Evolutionary conservation across 1,140 invertebrate species (phyloP).

Genomic region (Euwallacea similis): DNA sequence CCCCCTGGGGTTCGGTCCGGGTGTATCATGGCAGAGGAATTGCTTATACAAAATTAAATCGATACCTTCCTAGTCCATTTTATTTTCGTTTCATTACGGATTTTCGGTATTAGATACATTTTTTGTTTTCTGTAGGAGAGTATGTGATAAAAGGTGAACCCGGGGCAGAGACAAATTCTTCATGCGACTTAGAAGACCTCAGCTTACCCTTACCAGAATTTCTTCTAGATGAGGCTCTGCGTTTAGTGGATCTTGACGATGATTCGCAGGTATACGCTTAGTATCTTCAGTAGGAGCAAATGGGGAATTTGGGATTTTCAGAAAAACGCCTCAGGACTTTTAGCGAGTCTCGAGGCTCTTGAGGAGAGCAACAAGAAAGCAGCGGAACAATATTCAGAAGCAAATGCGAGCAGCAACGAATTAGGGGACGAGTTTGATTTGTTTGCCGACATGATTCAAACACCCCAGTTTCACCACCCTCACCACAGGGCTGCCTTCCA

Average conservation of each 20-base stretch:
- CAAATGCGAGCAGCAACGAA: conserved; percentile 35
- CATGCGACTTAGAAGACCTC: conserved; percentile 54
- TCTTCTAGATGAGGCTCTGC: conserved; percentile 72
- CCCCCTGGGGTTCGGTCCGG: conserved; percentile 1
- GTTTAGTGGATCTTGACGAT: conserved; percentile 72
- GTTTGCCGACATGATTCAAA: conserved; percentile 66
- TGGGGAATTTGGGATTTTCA: neutral
- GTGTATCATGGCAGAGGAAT: too few species aligned
- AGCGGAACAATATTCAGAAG: conserved; percentile 1
- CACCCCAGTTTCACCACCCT: conserved; percentile 65
- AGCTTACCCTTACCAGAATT: conserved; percentile 60
- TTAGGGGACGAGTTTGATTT: conserved; percentile 55
- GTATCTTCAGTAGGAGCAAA: too few species aligned
- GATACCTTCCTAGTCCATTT: too few species aligned
- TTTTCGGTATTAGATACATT: neutral
- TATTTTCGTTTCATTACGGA: neutral
- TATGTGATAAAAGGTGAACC: conserved; percentile 62
- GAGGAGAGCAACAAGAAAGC: conserved; percentile 20
- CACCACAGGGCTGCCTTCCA: conserved; percentile 62
- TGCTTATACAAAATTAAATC: too few species aligned
- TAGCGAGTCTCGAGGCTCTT: conserved; percentile 31
- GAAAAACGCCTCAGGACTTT: conserved; percentile 48
- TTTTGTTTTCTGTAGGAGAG: conserved; percentile 57
- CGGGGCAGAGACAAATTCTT: conserved; percentile 43
- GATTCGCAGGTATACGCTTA: conserved; percentile 54